Percentiles rank a stretch among this genome's conserved stretches.
phyloP scores from a whole-genome alignment of 2,113 vertebrate genomes.

The Plectropomus leopardus region DNA sequence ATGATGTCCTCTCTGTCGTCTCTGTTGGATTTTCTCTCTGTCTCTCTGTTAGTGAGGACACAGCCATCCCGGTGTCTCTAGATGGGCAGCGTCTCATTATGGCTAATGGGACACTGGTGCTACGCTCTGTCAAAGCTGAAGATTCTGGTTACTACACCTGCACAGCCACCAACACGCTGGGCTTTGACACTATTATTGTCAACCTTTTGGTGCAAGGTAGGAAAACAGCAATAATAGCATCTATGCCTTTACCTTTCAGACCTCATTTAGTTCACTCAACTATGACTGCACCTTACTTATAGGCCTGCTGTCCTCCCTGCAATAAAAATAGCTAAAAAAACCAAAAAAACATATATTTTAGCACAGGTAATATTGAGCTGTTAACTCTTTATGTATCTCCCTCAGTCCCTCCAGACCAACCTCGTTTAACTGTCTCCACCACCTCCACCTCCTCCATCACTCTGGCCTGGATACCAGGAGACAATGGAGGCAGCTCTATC shows the following conservation, averaged over 20 bases:
- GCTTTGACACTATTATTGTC: slow-evolving; percentile 98
- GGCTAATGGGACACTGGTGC: slow-evolving; percentile 92
- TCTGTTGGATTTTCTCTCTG: not conserved
- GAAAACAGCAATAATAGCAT: slow-evolving; percentile 5
- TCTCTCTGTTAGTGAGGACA: slow-evolving; percentile 89
- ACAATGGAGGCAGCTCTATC: slow-evolving; percentile 93
- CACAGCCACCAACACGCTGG: slow-evolving; percentile 97
- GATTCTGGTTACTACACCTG: slow-evolving; percentile 99
- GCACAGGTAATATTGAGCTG: too few relatives aligned
- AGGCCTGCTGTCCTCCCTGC: not conserved
- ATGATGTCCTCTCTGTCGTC: not conserved
- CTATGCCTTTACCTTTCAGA: too few relatives aligned
- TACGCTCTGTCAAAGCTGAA: slow-evolving; percentile 95
- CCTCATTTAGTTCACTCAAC: not conserved
- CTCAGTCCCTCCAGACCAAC: slow-evolving; percentile 96
- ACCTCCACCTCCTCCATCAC: slow-evolving; percentile 98
- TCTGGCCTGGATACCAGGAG: slow-evolving; percentile 97
- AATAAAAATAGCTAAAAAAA: too few relatives aligned
- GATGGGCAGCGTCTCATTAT: slow-evolving; percentile 95
- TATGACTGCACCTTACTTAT: not conserved
- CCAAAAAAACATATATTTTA: too few relatives aligned
- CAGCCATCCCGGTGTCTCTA: slow-evolving; percentile 91
- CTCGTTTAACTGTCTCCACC: slow-evolving; percentile 96
- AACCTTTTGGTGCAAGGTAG: slow-evolving; percentile 98
- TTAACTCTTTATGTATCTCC: slow-evolving; percentile 15